phyloP scores from a whole-genome alignment of 2,888 invertebrate genomes.

The Imbricaverruca yamaguchii region DNA sequence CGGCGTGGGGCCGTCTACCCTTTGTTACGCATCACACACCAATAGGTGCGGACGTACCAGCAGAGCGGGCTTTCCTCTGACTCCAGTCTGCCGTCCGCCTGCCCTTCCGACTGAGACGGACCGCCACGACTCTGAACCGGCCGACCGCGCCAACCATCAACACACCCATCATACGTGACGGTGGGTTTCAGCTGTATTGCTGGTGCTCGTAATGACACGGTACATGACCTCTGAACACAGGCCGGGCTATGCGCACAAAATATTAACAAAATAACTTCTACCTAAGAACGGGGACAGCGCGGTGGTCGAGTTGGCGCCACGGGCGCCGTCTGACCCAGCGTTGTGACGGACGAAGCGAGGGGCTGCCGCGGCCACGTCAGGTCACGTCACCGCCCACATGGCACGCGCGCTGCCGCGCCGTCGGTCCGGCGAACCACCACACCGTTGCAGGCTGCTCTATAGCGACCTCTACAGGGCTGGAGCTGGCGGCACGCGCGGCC shows the following conservation, averaged over 20 bases:
- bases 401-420: neutral
- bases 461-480: no score
- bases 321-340: neutral
- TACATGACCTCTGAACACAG: conserved; percentile 1
- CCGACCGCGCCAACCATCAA: neutral
- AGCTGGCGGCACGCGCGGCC: no score
- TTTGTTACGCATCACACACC: no score
- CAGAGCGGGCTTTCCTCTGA: neutral
- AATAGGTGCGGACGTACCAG: neutral
- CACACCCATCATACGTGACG: neutral
- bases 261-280: neutral
- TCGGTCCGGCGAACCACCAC: no score
- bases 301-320: neutral
- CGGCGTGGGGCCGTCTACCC: no score
- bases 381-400: neutral
- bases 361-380: neutral
- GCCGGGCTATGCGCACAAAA: neutral
- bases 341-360: neutral
- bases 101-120: neutral
- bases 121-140: neutral
- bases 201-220: neutral
- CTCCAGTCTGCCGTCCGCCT: neutral
- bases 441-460: no score
- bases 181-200: neutral
- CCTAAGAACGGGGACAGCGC: neutral